A percentile compares a stretch with the other conserved stretches of the same genome.
Evolutionary conservation across 2,113 vertebrate species (phyloP).

Genomic region (Pseudolaguvia tuberculata): DNA sequence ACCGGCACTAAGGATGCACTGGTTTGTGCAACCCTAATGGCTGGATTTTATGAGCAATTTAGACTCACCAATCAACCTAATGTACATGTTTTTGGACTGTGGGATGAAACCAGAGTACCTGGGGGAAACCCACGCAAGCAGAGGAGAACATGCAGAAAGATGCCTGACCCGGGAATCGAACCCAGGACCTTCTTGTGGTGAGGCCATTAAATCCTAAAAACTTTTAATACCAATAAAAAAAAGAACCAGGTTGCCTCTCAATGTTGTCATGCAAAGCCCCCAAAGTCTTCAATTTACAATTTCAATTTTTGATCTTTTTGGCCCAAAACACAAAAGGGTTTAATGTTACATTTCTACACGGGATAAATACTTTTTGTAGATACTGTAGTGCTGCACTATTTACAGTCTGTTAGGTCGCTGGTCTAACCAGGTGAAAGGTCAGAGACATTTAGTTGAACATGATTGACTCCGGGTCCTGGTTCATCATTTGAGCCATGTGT

Average conservation of each 20-base stretch:
- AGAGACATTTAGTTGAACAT: slow-evolving; percentile 40
- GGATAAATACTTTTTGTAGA: slow-evolving; percentile 30
- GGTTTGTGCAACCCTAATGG: too few species aligned
- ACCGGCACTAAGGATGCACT: too few species aligned
- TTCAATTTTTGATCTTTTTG: slow-evolving; percentile 18
- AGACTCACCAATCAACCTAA: too few species aligned
- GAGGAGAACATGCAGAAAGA: too few species aligned
- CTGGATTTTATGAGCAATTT: too few species aligned
- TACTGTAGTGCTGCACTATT: slow-evolving; percentile 46
- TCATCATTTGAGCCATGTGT: slow-evolving; percentile 99
- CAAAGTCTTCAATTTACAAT: neutral
- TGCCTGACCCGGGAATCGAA: too few species aligned
- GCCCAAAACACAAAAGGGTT: slow-evolving; percentile 18
- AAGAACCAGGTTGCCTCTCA: slow-evolving; percentile 16
- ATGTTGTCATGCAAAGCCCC: slow-evolving; percentile 10
- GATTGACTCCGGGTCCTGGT: slow-evolving; percentile 79
- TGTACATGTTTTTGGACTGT: too few species aligned
- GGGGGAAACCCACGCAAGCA: too few species aligned
- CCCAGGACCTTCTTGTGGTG: too few species aligned
- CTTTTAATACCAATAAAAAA: too few species aligned
- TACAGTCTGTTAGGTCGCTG: slow-evolving; percentile 28
- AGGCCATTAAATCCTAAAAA: too few species aligned
- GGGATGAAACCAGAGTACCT: too few species aligned
- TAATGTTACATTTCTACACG: slow-evolving; percentile 11
- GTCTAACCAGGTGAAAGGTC: slow-evolving; percentile 1